Base-by-base conservation (phyloP, 2,113 vertebrate species). In the Emydura subglobosa region DNA sequence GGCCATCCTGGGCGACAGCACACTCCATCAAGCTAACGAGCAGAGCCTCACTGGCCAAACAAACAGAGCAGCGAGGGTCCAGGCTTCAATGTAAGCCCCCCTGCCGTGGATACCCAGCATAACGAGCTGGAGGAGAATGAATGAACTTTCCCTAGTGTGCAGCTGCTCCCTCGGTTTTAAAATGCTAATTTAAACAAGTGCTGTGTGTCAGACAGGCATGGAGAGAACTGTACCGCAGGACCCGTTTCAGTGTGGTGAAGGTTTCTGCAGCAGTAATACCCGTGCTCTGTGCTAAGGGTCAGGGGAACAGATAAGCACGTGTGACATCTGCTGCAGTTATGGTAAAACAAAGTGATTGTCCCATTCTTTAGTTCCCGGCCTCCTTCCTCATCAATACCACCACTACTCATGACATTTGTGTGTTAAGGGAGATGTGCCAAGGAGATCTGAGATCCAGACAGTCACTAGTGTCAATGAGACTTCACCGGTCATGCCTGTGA, bases 1-100 rank as follows among this genome's bases (percentile, higher is more conserved):
- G 65, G 95, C 93, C 95, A 92, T 93, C 94, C 91, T 10, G 91
- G 93, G 91, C 65, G 97, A 96, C 97, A 97, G 91, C 91, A 44
- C 88, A 88, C 91, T 98, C 90, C 82, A 97, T 97, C 97, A 98
- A 95, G 95, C 97, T 98, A 98, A 98, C 61, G 97, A 98, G 98
- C 93, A 50, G 72, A 80, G 94, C 94, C 93, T 89, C 9, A 55
- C 79, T n/a, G 83, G 98, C 97, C 98, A 98, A 98, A 87, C 92
- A 4, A 65, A 94, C 1, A 93, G 89, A 94, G 89, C 96, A 86
- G 94, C 22, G 24, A 96, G 96, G 94, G 95, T 88, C 93, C 93
- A 85, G 22, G 94, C 89, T 83, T 84, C 89, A 44, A 24, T 24
- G 84, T 4, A 83, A 82, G 90, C 83, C 76, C 76, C 3, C 50